Conservation (phyloP, 2,888 invertebrate species). For the Azorinus chamasolen region DNA sequence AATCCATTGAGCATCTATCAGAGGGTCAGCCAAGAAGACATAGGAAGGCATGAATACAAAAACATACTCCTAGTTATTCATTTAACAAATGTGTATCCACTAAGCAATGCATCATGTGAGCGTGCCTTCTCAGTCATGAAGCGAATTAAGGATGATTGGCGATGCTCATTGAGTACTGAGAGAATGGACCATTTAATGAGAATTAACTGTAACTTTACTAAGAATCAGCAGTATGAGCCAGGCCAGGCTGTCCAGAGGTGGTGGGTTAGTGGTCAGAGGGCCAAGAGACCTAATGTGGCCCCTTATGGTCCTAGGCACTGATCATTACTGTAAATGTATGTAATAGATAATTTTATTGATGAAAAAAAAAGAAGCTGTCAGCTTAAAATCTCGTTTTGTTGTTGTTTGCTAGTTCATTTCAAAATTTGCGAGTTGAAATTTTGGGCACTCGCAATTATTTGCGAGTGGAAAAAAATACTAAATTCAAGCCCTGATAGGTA, state of each 20-base stretch:
- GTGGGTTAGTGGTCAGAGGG: neutral
- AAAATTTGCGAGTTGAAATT: no score
- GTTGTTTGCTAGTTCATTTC: no score
- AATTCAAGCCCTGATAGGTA: no score
- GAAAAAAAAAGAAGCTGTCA: no score
- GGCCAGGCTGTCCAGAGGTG: constrained; percentile 5
- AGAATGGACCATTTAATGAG: constrained; percentile 8
- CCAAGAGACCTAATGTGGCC: neutral
- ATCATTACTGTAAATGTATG: no score
- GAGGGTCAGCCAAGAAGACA: constrained; percentile 32
- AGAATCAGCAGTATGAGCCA: neutral
- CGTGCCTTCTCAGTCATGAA: constrained; percentile 48
- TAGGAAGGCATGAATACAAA: constrained; percentile 35
- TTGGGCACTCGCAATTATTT: no score
- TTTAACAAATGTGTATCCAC: constrained; percentile 39
- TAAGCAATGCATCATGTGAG: constrained; percentile 50
- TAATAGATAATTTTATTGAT: no score
- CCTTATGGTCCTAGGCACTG: constrained; percentile 6
- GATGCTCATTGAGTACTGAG: constrained; percentile 8
- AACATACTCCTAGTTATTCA: constrained; percentile 50
- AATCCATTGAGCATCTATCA: constrained; percentile 50
- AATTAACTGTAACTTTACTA: constrained; percentile 1
- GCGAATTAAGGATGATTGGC: constrained; percentile 44
- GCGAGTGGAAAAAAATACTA: no score
- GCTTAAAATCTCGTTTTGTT: no score